Evolutionary conservation across 2,797 vertebrate species (phyloP).

Genomic region (Pampus argenteus): DNA sequence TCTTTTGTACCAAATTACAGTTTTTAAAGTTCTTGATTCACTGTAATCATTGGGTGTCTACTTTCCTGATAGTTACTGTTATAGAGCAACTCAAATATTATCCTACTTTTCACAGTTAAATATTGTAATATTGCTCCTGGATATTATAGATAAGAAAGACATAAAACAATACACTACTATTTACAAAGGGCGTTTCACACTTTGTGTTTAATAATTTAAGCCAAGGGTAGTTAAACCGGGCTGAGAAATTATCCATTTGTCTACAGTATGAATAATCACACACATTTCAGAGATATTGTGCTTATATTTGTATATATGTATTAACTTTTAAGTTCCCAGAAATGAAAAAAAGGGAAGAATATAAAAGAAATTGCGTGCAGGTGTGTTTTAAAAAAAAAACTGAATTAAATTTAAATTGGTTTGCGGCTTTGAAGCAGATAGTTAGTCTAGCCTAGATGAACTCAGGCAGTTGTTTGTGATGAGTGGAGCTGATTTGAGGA

Average conservation of each 20-base stretch:
- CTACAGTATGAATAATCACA: not conserved
- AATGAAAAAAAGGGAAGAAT: too few relatives aligned
- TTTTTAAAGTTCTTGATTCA: conserved; percentile 26
- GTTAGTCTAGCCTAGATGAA: conserved; percentile 3
- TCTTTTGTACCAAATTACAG: conserved; percentile 12
- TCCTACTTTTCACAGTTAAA: not conserved
- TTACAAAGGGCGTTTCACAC: conserved; percentile 5
- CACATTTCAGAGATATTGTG: not conserved
- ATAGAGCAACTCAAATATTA: conserved; percentile 11
- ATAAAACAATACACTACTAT: not conserved
- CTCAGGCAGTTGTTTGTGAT: conserved; percentile 54
- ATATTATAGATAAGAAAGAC: not conserved
- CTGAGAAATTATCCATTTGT: not conserved
- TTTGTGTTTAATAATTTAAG: not conserved
- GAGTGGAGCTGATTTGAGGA: conserved; percentile 26
- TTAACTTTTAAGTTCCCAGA: too few relatives aligned
- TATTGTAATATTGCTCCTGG: not conserved
- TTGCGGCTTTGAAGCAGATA: conserved; percentile 36
- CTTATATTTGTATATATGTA: not conserved
- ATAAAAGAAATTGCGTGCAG: too few relatives aligned
- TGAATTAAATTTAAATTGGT: too few relatives aligned
- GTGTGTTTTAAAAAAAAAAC: too few relatives aligned
- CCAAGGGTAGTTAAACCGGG: not conserved
- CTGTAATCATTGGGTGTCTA: conserved; percentile 21
- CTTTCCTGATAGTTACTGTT: conserved; percentile 15